Evolutionary conservation across 2,113 vertebrate genomes (phyloP), one percentile per base, ranked within the genome.

Genomic region (Gadus chalcogrammus): DNA sequence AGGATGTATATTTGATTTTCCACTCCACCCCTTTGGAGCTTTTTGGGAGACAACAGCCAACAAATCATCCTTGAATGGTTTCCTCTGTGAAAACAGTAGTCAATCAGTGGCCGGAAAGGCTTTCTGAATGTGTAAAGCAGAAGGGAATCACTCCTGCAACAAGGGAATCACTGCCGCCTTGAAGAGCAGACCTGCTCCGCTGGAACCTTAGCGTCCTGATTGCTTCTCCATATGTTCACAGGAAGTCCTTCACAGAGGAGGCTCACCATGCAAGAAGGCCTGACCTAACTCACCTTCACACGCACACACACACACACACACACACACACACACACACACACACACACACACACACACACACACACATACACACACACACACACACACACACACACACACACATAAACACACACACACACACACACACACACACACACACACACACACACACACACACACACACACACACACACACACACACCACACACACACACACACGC

Each of bases 91-190:
- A 91, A 90, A 90, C 86, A 81, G 79, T 77, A 85, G 82, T 87
- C 84, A 87, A 90, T 90, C 88, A 86, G 72, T 64, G 64, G 84
- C 83, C 77, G 85, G 84, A 58, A 89, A 86, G 71, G 58, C 71
- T 81, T 83, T 67, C 68, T 74, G 28, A 61, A 91, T 88, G 87
- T 86, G 83, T 81, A 90, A 91, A 92, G 65, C 90, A 91, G 89
- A 83, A 76, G 82, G 69, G 76, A 77, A 20, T 82, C 72, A 79
- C 77, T 76, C 76, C 8, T 48, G 38, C 38, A 42, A 42, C 38
- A 82, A 76, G 82, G 69, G 76, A 77, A 24, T 82, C 72, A 79
- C 76, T 76, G 73, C 64, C 17, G 66, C 85, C 85, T 87, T 88
- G 72, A 87, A 89, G 84, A 79, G 85, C 53, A 52, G 75, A 75